Evolutionary conservation across 2,888 invertebrate species (phyloP).

Genomic region (Pristionchus fissidentatus): DNA sequence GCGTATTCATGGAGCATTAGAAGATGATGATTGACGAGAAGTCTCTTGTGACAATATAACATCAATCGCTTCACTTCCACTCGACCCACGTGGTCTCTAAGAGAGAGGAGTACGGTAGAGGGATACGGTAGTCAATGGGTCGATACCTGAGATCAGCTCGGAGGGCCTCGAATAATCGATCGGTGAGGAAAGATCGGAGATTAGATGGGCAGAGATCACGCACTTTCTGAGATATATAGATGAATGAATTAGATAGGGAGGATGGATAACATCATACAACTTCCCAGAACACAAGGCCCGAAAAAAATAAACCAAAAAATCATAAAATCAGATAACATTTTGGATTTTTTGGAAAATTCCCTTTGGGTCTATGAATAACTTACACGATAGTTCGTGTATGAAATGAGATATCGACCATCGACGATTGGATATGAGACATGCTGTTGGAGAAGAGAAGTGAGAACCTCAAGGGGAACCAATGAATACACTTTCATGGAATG

Average conservation of each 20-base stretch:
- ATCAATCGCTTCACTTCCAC: slow-evolving; percentile 5
- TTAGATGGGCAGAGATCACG: not conserved
- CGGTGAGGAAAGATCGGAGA: slow-evolving; percentile 1
- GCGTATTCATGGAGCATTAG: not conserved
- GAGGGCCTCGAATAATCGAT: slow-evolving; percentile 1
- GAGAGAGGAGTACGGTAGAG: not conserved
- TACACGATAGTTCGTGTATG: slow-evolving; percentile 22
- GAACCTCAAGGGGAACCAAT: not conserved
- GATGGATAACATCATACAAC: too few species aligned
- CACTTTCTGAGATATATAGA: slow-evolving; percentile 19
- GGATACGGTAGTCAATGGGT: not conserved
- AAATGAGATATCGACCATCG: slow-evolving; percentile 12
- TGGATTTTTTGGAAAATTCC: too few species aligned
- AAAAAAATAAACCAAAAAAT: too few species aligned
- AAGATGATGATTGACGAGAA: not conserved
- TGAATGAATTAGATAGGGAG: not conserved
- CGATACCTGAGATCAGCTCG: not conserved
- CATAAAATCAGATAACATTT: not conserved
- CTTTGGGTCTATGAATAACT: too few species aligned
- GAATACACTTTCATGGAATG: too few species aligned
- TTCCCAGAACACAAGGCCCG: too few species aligned
- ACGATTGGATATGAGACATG: slow-evolving; percentile 9
- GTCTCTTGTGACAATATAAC: slow-evolving; percentile 16
- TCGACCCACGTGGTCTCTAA: not conserved
- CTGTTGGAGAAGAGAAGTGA: not conserved